Evolutionary conservation across 2,113 vertebrate genomes (phyloP).

Genomic region (Hippocampus guttulatus): DNA sequence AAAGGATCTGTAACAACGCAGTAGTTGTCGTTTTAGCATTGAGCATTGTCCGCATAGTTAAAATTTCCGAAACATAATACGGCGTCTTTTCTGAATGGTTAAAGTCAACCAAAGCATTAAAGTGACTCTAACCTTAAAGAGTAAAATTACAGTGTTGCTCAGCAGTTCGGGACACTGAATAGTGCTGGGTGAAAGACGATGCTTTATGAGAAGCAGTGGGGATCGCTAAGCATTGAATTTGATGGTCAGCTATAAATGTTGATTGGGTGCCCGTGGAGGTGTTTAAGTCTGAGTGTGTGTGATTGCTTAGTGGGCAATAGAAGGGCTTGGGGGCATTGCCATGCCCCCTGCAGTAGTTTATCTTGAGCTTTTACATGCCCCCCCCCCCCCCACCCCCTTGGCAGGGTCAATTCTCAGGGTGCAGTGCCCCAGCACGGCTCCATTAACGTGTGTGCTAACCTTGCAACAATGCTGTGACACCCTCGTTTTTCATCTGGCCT

Average conservation of each 20-base stretch:
- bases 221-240: constrained; percentile 44
- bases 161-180: constrained; percentile 52
- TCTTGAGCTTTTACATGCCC: constrained; percentile 74
- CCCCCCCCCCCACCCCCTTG: constrained; percentile 61
- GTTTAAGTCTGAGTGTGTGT: constrained; percentile 36
- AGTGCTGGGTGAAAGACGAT: constrained; percentile 56
- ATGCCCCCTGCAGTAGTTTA: constrained; percentile 78
- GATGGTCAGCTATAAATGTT: constrained; percentile 70
- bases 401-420: constrained; percentile 70
- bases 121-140: constrained; percentile 15
- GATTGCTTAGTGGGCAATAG: constrained; percentile 69
- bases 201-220: constrained; percentile 41
- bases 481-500: constrained; percentile 79
- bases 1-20: constrained; percentile 20
- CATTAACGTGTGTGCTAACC: constrained; percentile 87
- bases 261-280: constrained; percentile 33
- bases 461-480: constrained; percentile 83
- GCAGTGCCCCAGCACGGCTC: constrained; percentile 73
- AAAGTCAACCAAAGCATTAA: constrained; percentile 12
- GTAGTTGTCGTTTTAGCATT: constrained; percentile 20
- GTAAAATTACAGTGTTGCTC: constrained; percentile 41
- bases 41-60: constrained; percentile 1
- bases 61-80: constrained; percentile 6
- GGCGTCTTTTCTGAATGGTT: constrained; percentile 6
- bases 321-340: constrained; percentile 72